Base-by-base conservation (phyloP, 2,888 invertebrate species). In the Apotomis betuletana region DNA sequence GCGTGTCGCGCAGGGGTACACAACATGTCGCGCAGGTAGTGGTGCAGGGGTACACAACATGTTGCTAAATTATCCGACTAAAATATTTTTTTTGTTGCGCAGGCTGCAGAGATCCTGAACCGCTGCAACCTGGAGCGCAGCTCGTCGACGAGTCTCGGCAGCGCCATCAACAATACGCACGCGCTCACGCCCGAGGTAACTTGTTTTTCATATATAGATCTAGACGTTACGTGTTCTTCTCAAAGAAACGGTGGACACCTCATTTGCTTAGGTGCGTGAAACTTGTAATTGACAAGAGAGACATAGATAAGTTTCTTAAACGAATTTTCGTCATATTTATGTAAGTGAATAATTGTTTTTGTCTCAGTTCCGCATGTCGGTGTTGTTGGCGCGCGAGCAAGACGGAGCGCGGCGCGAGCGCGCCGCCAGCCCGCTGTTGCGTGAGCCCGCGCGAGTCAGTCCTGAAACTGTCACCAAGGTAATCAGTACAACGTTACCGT, bases 51-150 rank as follows among this genome's bases (percentile, higher is more conserved):
- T 27, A 27, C 27, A 27, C 27, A 27, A 27, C 27, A 2, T 27
- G 27, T 27, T 2, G 27, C 27, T 27, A 27, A 27, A 27, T 27
- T 27, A 27, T 41, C 41, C 1, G 41, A 41, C 41, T 41, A 6
- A 41, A 41, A 6, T 41, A 6, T 4, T 41, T 5, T 55, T 4
- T 41, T 5, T 55, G 15, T 36, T 15, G 27, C 91, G 75, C 94
- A 96, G 94, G 96, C 96, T 9, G 96, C 96, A 0, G 96, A 96
- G 86, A 94, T 95, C 70, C 87, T 96, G 76, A 96, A 96, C 86
- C 94, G 96, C 65, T 91, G 93, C 78, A 92, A 90, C 79, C 77
- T 94, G 79, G 95, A 95, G 81, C 91, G 94, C 69, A 93, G 93
- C 70, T 94, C 92, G 1, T 90, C 91, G 27, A 89, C 90, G 13